Base-by-base conservation (phyloP, 2,797 vertebrate genomes). In the Melanotaenia boesemani region DNA sequence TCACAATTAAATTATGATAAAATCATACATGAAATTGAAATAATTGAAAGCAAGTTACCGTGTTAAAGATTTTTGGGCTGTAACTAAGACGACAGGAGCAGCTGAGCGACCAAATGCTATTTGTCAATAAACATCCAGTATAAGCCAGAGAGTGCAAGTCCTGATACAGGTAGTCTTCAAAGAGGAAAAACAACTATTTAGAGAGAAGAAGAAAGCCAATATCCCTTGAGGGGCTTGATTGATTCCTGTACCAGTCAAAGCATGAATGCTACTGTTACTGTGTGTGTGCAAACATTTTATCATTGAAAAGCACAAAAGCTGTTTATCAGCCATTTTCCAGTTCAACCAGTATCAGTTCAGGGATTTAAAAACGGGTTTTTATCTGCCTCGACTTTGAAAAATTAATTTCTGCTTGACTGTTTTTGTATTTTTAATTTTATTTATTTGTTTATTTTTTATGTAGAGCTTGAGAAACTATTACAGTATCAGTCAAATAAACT, bases 201-300 rank as follows among this genome's bases (percentile, higher is more conserved):
- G 26, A 82, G 60, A 68, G 41, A 80, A 32, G 44, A 77, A 46
- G 37, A 66, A 66, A 70, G 66, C 5, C 26, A 32, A 4, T 2
- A 72, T 69, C 68, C 57, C 72, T 79, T n/a, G 15, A 44, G 63
- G 61, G 16, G 24, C 12, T 48, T 16, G 57, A 80, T 74, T 77
- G 80, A 86, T 86, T 77, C 56, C 58, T 30, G 30, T 44, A 22
- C 34, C 72, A 62, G 63, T 65, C 12, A 30, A 69, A 55, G 36
- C 39, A 4, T 59, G 55, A 61, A 74, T 67, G 64, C 70, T 30
- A 30, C 30, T 30, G 30, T 74, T 1, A 41, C 46, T 30, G 30
- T 48, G n/a, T 58, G 37, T 71, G 70, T 39, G 66, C 48, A 74
- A 76, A 75, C 61, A 77, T 68, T 66, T 86, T 57, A 83, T 84